phyloP scores from a whole-genome alignment of 2,888 invertebrate species.

The Epirrita christyi region DNA sequence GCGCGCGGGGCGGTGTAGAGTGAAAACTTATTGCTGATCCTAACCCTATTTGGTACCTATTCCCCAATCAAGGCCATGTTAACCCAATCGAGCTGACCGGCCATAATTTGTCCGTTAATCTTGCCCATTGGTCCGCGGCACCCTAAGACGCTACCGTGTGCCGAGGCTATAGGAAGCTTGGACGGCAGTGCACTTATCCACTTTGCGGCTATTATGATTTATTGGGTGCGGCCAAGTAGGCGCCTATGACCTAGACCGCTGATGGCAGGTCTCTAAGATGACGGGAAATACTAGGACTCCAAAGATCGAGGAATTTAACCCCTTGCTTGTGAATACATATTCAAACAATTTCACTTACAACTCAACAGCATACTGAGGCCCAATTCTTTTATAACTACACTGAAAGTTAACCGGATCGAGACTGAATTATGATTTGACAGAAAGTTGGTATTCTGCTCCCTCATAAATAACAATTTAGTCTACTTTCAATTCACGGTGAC shows the following conservation, averaged over 20 bases:
- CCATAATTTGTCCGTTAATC: constrained; percentile 30
- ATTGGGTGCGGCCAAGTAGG: constrained; percentile 68
- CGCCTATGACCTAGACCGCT: constrained; percentile 75
- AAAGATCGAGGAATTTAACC: too few species aligned
- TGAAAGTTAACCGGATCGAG: too few species aligned
- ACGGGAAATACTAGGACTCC: not conserved
- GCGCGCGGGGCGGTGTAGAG: too few species aligned
- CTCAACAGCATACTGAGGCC: too few species aligned
- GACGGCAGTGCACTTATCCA: constrained; percentile 76
- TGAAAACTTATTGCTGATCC: not conserved
- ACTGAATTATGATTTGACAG: too few species aligned
- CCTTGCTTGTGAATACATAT: too few species aligned
- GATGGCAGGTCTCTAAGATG: not conserved
- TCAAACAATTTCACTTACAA: too few species aligned
- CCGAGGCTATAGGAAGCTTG: constrained; percentile 78
- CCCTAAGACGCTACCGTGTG: constrained; percentile 58
- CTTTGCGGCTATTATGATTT: constrained; percentile 80
- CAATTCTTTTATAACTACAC: too few species aligned
- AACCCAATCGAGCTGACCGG: constrained; percentile 23
- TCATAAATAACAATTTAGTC: too few species aligned
- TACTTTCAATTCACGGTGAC: too few species aligned
- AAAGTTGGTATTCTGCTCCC: too few species aligned
- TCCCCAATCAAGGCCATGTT: not conserved
- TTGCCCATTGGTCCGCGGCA: constrained; percentile 46
- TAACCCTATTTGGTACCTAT: not conserved